Base-by-base conservation (phyloP, 35 echinoderm and acorn worm genomes). In the Apostichopus japonicus region DNA sequence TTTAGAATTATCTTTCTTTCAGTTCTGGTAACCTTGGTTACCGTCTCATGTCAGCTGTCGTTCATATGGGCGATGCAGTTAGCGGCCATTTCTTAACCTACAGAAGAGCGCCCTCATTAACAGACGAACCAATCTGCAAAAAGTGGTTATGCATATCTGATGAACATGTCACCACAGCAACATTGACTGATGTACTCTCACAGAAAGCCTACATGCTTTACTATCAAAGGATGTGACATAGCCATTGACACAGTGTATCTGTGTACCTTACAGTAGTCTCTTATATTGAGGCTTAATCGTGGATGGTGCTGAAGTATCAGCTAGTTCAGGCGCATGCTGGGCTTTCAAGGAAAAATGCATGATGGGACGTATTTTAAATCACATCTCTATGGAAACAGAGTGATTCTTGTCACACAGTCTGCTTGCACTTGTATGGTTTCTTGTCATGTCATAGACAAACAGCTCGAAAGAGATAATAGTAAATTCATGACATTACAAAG, bases 171-270 rank as follows among this genome's bases (percentile, higher is more conserved):
- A 93, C 92, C 62, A 83, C 79, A 7, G 95, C 95, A 53, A 75
- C 77, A n/a, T 14, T 93, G 23, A 90, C 93, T 55, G 97, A 99
- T 86, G 92, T 96, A 1, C 87, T 94, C 13, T 80, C 93, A 54
- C 93, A 96, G 79, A 94, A 95, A 87, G 97, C 97, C 27, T 99
- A 99, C 84, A 99, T 99, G 97, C 92, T 99, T 52, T 99, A 96
- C 67, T 99, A 99, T 86, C 93, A 99, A 90, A 92, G 95, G 80
- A 79, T 91, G 86, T 97, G 87, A 92, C 79, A 52, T 54, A n/a
- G 11, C 79, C 8, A 9, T 52, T 82, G 79, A 52, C 54, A 55
- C 79, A 54, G 77, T 82, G 44, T 80, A 51, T 54, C 8, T 82
- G 79, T 24, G 21, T 11, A 78, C 21, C 77, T 11, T 23, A 23